Percentiles rank a stretch among this genome's conserved stretches.
These are phyloP conservation scores for Tapirus indicus DNA, from an alignment of 2,797 vertebrate genomes.

Conservation along the genomic window DNA sequence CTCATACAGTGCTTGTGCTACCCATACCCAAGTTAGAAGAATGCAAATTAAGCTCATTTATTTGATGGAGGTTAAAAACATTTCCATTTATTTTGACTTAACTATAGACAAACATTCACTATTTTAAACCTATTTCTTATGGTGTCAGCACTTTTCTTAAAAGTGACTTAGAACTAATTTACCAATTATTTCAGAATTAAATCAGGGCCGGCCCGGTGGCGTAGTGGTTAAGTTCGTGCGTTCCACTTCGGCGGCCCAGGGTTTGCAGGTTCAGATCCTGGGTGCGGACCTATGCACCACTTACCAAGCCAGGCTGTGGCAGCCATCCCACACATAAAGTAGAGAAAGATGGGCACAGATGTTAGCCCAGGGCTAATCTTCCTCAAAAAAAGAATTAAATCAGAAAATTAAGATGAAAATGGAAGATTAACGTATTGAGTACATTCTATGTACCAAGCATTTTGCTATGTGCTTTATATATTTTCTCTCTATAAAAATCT, in stretches of 20 bases:
- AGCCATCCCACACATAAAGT: too few species aligned
- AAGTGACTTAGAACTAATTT: conserved; percentile 53
- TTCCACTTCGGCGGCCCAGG: too few species aligned
- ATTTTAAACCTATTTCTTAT: conserved; percentile 30
- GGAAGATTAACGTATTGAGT: neutral
- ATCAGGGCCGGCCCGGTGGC: neutral
- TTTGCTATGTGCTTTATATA: neutral
- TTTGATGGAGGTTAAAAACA: conserved; percentile 49
- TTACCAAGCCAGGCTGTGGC: too few species aligned
- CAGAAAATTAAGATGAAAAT: conserved; percentile 52
- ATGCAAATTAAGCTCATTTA: conserved; percentile 41
- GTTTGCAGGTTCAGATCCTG: too few species aligned
- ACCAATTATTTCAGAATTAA: conserved; percentile 49
- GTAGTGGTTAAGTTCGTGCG: too few species aligned
- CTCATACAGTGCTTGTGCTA: neutral
- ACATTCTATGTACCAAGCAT: neutral
- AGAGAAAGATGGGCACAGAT: too few species aligned
- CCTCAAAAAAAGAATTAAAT: neutral
- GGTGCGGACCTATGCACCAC: too few species aligned
- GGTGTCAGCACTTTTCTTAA: conserved; percentile 12
- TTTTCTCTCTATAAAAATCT: conserved; percentile 44
- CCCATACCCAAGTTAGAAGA: conserved; percentile 23
- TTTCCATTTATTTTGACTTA: conserved; percentile 31
- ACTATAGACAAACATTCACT: neutral
- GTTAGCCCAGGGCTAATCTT: too few species aligned